Conservation (phyloP, 2,797 vertebrate species). For the Epinephelus coioides region DNA sequence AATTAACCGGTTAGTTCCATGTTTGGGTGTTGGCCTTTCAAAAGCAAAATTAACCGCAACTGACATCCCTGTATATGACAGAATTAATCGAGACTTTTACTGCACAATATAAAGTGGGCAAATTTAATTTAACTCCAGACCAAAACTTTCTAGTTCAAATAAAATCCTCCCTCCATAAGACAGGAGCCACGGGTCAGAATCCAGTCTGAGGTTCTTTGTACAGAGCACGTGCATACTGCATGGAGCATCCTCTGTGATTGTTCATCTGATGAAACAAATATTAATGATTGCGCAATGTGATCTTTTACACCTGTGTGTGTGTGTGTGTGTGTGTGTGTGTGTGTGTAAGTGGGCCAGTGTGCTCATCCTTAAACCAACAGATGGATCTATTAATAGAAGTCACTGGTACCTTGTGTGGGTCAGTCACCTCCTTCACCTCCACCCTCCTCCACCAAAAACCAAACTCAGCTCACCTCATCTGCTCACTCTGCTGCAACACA, state of each 20-base stretch:
- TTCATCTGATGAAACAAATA: conserved; percentile 34
- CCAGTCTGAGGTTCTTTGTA: neutral
- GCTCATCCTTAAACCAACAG: conserved; percentile 49
- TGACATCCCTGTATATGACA: too few relatives aligned
- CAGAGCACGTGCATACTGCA: conserved; percentile 9
- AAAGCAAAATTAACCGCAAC: too few relatives aligned
- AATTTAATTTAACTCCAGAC: too few relatives aligned
- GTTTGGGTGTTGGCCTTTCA: too few relatives aligned
- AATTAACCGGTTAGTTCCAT: too few relatives aligned
- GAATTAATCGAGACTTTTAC: too few relatives aligned
- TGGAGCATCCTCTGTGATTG: neutral
- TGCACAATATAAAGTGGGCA: too few relatives aligned
- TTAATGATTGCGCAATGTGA: conserved; percentile 40
- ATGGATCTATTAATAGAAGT: conserved; percentile 58
- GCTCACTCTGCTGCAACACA: neutral
- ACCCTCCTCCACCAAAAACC: neutral
- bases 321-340: neutral
- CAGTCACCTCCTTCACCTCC: conserved; percentile 48
- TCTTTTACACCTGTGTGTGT: neutral
- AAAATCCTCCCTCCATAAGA: neutral
- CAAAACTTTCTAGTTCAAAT: too few relatives aligned
- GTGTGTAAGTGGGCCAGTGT: conserved; percentile 17
- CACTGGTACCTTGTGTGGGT: conserved; percentile 14
- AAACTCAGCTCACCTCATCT: conserved; percentile 7
- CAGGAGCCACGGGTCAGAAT: neutral